A percentile compares a stretch with the other conserved stretches of the same genome.
Conservation (phyloP, 2,113 vertebrate species). For the Centropus unirufus region DNA sequence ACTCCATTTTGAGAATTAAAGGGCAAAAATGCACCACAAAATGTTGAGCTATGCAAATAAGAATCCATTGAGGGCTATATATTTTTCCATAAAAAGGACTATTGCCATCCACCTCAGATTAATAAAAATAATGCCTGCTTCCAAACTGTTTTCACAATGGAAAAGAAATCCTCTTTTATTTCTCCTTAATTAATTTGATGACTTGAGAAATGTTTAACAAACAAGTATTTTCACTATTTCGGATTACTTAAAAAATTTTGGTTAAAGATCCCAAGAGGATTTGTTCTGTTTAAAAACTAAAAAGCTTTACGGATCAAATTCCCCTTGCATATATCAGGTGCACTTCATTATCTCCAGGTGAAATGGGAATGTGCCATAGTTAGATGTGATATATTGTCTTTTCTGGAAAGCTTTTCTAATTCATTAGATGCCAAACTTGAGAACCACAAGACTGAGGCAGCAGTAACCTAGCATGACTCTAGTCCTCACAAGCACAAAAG, state of each 20-base stretch:
- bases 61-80: background rate
- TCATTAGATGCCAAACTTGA: background rate
- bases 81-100: background rate
- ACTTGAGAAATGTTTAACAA: background rate
- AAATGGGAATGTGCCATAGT: background rate
- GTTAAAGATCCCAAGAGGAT: background rate
- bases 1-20: background rate
- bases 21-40: background rate
- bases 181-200: background rate
- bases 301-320: background rate
- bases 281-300: background rate
- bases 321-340: background rate
- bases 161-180: background rate
- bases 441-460: background rate
- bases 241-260: background rate
- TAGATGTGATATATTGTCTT: background rate
- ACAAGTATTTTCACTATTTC: background rate
- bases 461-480: background rate
- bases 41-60: background rate
- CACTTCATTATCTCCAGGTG: background rate
- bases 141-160: background rate
- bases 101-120: background rate
- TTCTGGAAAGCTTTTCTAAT: background rate
- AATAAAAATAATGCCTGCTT: background rate
- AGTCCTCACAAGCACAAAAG: background rate